Percentiles rank a stretch among this genome's conserved stretches.
Evolutionary conservation across 2,797 vertebrate species (phyloP).

Genomic region (Setipinna tenuifilis): DNA sequence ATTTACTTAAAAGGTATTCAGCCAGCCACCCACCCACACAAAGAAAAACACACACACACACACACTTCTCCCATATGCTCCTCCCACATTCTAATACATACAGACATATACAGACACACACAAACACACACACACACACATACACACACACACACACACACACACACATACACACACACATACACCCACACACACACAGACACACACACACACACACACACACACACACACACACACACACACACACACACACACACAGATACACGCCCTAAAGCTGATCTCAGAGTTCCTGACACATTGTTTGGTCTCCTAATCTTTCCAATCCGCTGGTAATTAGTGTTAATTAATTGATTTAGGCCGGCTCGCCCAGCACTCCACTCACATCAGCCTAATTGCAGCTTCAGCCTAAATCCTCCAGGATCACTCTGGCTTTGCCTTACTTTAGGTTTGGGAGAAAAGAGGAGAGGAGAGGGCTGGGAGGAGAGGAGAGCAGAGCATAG

Average conservation of each 20-base stretch:
- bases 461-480: neutral
- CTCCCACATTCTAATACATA: too few species aligned
- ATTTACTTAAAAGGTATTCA: neutral
- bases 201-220: constrained; percentile 34
- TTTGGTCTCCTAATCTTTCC: constrained; percentile 45
- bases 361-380: constrained; percentile 23
- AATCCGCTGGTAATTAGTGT: constrained; percentile 52
- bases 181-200: neutral
- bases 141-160: neutral
- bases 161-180: neutral
- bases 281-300: constrained; percentile 36
- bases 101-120: too few species aligned
- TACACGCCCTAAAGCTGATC: constrained; percentile 27
- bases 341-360: constrained; percentile 45
- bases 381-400: constrained; percentile 28
- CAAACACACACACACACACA: neutral
- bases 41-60: neutral
- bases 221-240: constrained; percentile 20
- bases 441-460: neutral
- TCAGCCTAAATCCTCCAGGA: constrained; percentile 39
- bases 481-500: neutral
- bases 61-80: neutral
- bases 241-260: neutral
- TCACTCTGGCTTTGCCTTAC: constrained; percentile 26
- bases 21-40: neutral